Conservation (phyloP, 2,113 vertebrate genomes). For the Haemorhous mexicanus region DNA sequence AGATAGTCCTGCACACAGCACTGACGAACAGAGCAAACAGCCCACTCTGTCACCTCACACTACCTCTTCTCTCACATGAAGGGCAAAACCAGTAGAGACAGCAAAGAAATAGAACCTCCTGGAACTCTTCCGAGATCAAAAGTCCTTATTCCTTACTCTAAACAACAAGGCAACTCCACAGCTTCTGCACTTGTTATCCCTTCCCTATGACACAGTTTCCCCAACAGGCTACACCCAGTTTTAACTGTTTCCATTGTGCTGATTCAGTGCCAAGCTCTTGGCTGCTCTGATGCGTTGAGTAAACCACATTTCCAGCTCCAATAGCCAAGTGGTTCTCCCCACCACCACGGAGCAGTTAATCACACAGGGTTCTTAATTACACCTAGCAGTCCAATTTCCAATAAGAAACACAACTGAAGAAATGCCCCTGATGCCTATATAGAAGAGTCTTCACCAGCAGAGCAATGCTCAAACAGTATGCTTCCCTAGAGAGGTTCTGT, state of each 20-base stretch:
- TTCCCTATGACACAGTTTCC: not conserved
- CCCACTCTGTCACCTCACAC: not conserved
- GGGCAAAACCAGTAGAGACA: not conserved
- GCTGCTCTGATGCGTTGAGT: not conserved
- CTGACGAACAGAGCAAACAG: not conserved
- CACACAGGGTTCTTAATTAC: not conserved
- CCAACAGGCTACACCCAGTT: not conserved
- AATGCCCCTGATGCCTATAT: not conserved
- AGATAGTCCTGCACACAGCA: not conserved
- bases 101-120: not conserved
- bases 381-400: not conserved
- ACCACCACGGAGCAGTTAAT: not conserved
- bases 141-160: not conserved
- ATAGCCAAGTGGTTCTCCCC: not conserved
- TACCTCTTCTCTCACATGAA: not conserved
- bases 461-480: not conserved
- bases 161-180: not conserved
- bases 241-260: not conserved
- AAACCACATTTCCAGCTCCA: not conserved
- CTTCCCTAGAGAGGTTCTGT: not conserved
- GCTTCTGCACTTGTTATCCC: not conserved
- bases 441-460: not conserved
- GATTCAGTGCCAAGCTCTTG: not conserved
- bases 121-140: not conserved
- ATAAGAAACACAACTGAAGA: not conserved